A percentile compares a stretch with the other conserved stretches of the same genome.
phyloP scores from a whole-genome alignment of 2,797 vertebrate species.

The Thripadectes ignobilis region DNA sequence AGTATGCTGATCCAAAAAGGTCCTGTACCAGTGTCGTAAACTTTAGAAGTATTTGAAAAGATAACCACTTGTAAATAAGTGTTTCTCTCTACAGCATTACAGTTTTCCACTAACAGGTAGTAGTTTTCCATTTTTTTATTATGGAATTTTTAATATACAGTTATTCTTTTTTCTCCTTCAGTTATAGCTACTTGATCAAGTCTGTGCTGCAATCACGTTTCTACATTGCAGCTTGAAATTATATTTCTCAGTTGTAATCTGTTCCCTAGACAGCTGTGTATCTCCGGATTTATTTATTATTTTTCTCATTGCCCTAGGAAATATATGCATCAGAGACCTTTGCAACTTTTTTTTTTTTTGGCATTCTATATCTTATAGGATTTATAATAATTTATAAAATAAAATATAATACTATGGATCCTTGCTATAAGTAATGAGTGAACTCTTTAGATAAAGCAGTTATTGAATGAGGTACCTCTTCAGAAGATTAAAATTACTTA shows the following conservation, averaged over 20 bases:
- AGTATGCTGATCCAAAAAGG: neutral
- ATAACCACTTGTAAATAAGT: neutral
- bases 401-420: neutral
- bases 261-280: conserved; percentile 47
- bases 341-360: neutral
- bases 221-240: conserved; percentile 60
- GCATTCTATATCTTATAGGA: neutral
- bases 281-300: neutral
- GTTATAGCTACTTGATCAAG: neutral
- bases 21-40: neutral
- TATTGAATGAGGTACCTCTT: neutral
- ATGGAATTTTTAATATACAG: neutral
- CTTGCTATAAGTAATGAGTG: neutral
- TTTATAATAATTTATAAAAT: neutral
- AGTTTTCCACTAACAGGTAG: neutral
- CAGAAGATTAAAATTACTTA: neutral
- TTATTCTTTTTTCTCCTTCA: neutral
- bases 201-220: conserved; percentile 55
- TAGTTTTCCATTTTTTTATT: neutral
- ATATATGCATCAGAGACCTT: neutral
- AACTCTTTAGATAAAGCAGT: neutral
- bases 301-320: conserved; percentile 60
- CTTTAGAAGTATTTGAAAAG: neutral
- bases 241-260: conserved; percentile 60
- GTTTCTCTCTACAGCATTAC: neutral